Evolutionary conservation across 2,797 vertebrate genomes (phyloP), one percentile per base, ranked within the genome.

Genomic region (Cacajao melanocephalus): DNA sequence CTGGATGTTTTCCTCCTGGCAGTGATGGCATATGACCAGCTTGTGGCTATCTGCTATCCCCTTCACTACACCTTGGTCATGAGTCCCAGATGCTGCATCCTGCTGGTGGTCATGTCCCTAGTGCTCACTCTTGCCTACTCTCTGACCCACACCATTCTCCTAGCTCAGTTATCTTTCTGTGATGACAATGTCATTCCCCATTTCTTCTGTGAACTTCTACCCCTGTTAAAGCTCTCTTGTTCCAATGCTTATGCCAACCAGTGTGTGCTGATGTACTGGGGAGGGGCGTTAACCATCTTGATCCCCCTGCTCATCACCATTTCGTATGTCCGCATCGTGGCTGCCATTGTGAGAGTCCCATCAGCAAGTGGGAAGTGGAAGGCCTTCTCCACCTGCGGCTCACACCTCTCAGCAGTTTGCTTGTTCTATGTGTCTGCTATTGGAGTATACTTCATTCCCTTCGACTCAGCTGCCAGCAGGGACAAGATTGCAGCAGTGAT

Each of bases 171-270:
- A 48, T 90, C 94, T 67, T 98, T 98, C 70, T 98, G 96, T 79
- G 78, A 58, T 10, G 72, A 93, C 78, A 95, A 96, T 48, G 26
- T 76, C 52, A 88, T 98, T 36, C 90, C 93, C 15, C 96, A 98
- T 8, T 98, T 97, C 73, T 98, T 98, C 57, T 98, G 97, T 73
- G 97, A 97, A 22, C 91, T 98, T 39, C 94, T 97, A 30, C 88
- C 94, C 12, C n/a, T 97, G 17, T 88, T 98, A 58, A 96, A 97
- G 82, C 97, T 98, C 41, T 97, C 98, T 52, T 97, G 97, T 58
- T 98, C 97, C 1, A 30, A 73, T 58, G 94, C 73, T 48, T 96
- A 93, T 26, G 79, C 83, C 57, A 97, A 93, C 85, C 88, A 96
- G 7, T 87, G 87, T 93, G 93, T 97, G 36, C n/a, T 97, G 20